Conservation (phyloP, 2,797 vertebrate genomes). For the Alosa sapidissima region DNA sequence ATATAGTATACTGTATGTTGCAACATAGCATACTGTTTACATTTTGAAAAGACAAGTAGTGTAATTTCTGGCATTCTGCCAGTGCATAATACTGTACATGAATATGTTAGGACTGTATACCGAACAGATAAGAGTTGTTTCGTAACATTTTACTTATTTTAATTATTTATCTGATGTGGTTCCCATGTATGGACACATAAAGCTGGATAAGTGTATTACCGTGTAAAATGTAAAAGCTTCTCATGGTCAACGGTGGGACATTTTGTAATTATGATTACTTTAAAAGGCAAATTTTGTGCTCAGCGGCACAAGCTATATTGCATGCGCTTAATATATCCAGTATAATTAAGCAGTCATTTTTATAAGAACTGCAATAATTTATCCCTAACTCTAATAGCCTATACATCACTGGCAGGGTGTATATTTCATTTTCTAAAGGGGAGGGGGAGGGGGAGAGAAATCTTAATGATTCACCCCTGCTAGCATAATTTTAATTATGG, state of each 20-base stretch:
- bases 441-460: conserved; percentile 71
- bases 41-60: not conserved
- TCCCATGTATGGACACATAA: not conserved
- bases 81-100: not conserved
- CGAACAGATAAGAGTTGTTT: not conserved
- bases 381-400: conserved; percentile 74
- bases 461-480: conserved; percentile 80
- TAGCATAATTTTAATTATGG: conserved; percentile 84
- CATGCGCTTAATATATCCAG: conserved; percentile 69
- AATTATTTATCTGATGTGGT: conserved; percentile 26
- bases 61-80: not conserved
- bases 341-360: conserved; percentile 75
- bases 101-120: not conserved
- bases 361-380: conserved; percentile 73
- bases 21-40: not conserved
- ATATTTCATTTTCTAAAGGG: conserved; percentile 76
- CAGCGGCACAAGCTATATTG: conserved; percentile 64
- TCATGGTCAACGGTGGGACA: not conserved
- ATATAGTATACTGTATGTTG: not conserved
- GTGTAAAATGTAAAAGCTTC: not conserved
- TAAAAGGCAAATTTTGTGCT: conserved; percentile 50
- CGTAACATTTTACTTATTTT: not conserved
- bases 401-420: conserved; percentile 74
- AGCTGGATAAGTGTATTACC: not conserved
- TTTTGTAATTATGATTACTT: conserved; percentile 23